These are phyloP conservation scores for Halcyon senegalensis DNA, from an alignment of 2,113 vertebrate genomes.

Conservation along the genomic window DNA sequence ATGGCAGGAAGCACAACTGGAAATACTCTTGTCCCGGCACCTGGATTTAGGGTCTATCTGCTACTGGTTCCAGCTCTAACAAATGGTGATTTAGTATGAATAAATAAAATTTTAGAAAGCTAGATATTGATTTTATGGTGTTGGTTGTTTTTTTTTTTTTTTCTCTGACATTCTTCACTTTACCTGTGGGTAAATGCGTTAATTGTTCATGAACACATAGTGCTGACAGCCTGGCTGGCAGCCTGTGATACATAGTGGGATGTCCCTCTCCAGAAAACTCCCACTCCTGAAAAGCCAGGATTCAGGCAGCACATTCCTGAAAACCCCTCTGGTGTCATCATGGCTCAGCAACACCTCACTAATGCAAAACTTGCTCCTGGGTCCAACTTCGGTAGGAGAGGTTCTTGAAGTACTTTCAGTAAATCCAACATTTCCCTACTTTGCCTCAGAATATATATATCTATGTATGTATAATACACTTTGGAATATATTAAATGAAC, in stretches of 20 bases:
- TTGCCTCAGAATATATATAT: background rate
- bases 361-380: background rate
- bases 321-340: background rate
- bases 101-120: background rate
- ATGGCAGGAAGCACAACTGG: background rate
- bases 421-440: background rate
- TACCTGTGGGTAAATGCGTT: background rate
- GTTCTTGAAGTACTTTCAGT: background rate
- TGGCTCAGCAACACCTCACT: background rate
- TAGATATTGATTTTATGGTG: background rate
- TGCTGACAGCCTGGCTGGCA: background rate
- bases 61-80: background rate
- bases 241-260: background rate
- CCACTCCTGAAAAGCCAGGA: background rate
- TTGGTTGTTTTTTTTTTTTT: background rate
- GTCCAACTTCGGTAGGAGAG: background rate
- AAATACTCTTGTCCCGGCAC: background rate
- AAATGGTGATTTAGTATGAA: background rate
- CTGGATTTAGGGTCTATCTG: background rate
- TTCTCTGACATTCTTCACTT: background rate
- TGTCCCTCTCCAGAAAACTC: background rate
- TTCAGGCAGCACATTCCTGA: background rate
- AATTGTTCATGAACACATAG: background rate
- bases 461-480: background rate
- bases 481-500: background rate